These are phyloP conservation scores for Lucilia sericata DNA, from an alignment of 1,140 invertebrate genomes.

Conservation along the genomic window DNA sequence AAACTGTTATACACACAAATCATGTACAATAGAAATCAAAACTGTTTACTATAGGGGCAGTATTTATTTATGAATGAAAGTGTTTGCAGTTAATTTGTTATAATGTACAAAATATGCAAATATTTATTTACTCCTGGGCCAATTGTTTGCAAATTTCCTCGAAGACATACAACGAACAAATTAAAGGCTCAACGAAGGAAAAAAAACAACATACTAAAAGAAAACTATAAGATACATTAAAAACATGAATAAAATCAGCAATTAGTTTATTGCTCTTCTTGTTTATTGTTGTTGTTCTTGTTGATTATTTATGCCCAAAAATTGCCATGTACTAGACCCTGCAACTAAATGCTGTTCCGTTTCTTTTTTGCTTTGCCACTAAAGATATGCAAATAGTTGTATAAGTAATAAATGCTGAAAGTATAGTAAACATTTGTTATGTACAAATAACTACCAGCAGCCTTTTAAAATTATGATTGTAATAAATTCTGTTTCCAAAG, in stretches of 20 bases:
- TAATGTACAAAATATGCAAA: slow-evolving; percentile 24
- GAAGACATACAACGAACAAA: neutral
- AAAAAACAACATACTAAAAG: neutral
- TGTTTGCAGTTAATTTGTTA: slow-evolving; percentile 17
- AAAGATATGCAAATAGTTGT: no score
- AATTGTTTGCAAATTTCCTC: neutral
- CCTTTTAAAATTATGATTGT: neutral
- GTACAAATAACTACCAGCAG: neutral
- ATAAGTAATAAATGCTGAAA: neutral
- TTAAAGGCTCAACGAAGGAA: neutral
- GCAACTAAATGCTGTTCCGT: neutral
- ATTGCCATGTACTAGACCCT: neutral
- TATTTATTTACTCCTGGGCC: slow-evolving; percentile 6
- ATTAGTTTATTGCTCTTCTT: neutral
- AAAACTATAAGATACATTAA: neutral
- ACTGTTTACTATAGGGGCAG: neutral
- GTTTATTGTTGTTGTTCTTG: neutral
- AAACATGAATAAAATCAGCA: slow-evolving; percentile 15
- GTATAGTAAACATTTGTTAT: neutral
- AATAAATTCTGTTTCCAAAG: neutral
- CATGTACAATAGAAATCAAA: no score
- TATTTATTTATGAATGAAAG: neutral
- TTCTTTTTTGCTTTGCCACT: no score
- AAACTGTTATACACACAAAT: no score
- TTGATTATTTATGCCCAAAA: neutral